Evolutionary conservation across 2,888 invertebrate genomes (phyloP).

Genomic region (Schizaphis graminum): DNA sequence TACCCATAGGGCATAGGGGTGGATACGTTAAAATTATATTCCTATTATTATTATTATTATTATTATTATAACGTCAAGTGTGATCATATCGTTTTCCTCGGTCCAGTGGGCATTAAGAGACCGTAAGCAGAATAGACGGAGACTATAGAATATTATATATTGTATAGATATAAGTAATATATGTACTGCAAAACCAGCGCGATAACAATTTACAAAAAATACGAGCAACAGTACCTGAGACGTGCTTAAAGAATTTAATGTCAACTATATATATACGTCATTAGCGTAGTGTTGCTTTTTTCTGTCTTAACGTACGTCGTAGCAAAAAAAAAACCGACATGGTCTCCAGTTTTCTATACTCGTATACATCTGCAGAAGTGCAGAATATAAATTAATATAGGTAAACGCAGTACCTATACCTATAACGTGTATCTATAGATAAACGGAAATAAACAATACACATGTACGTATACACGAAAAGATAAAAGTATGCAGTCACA

Average conservation of each 20-base stretch:
- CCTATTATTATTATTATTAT: not conserved
- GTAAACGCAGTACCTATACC: not conserved
- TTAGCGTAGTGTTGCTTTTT: conserved; percentile 46
- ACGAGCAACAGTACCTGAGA: conserved; percentile 57
- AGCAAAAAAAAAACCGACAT: not conserved
- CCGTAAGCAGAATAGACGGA: not conserved
- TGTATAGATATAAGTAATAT: not conserved
- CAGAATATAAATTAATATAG: not conserved
- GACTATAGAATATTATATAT: not conserved
- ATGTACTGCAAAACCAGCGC: not conserved
- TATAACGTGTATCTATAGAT: not conserved
- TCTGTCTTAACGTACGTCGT: not conserved
- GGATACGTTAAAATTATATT: not conserved
- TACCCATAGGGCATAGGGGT: not conserved
- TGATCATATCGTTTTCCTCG: conserved; percentile 24
- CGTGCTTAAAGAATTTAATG: conserved; percentile 41
- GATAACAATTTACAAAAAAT: not conserved
- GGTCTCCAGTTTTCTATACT: not conserved
- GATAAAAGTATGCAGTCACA: not conserved
- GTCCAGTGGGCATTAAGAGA: conserved; percentile 13
- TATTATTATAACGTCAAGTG: not conserved
- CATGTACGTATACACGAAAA: not conserved
- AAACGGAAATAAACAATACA: not conserved
- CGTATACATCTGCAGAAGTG: not conserved
- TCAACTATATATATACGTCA: conserved; percentile 47